Conservation (phyloP, 2,797 vertebrate species). For the Microctenopoma lineatum region DNA sequence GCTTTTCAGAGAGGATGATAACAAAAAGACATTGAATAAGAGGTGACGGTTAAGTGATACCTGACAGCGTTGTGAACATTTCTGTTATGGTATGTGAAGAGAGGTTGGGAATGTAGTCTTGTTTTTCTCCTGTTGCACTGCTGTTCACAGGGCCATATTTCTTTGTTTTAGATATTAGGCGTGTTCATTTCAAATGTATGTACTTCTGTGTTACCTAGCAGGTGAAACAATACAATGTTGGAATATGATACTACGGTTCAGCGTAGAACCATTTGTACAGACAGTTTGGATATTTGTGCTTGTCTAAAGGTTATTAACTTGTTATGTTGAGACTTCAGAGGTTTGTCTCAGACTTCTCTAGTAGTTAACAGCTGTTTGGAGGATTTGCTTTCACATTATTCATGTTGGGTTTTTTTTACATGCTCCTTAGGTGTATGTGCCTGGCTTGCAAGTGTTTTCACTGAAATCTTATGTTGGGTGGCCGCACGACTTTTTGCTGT, state of each 20-base stretch:
- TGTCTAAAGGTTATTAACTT: background rate
- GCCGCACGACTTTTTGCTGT: background rate
- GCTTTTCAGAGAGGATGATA: conserved; percentile 19
- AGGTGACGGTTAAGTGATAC: conserved; percentile 26
- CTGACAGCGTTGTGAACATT: conserved; percentile 32
- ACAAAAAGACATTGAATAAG: conserved; percentile 21
- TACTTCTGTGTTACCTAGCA: background rate
- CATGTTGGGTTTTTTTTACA: background rate
- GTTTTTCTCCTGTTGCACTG: conserved; percentile 1
- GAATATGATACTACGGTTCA: background rate
- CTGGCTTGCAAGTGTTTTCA: conserved; percentile 3
- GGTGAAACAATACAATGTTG: background rate
- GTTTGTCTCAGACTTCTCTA: background rate
- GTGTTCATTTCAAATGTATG: conserved; percentile 6
- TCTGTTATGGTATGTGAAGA: conserved; percentile 20
- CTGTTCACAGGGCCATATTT: background rate
- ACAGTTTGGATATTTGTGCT: background rate
- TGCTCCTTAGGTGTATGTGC: background rate
- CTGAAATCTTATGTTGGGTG: background rate
- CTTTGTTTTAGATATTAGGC: conserved; percentile 24
- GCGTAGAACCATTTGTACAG: background rate
- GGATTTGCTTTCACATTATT: conserved; percentile 1
- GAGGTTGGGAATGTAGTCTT: background rate
- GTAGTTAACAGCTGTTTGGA: background rate
- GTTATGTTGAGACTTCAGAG: background rate